Evolutionary conservation across 2,888 invertebrate genomes (phyloP), one percentile per base, ranked within the genome.

Genomic region (Tenthredo amoena): DNA sequence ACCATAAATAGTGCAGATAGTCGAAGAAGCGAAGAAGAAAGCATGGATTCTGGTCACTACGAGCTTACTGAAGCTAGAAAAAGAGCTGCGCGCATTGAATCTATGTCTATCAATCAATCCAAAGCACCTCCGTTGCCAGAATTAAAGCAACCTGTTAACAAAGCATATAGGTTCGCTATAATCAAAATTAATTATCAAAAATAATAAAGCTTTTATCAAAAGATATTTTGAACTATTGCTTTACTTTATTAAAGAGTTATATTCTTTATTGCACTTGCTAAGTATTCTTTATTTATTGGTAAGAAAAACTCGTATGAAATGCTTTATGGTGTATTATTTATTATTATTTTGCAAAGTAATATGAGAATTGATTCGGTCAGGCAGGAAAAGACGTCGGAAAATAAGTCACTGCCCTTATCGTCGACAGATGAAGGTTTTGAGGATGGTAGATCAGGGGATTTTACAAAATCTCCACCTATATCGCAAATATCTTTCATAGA

Each of bases 361-460:
- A 26, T 15, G 26, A 79, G 31, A 34, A 85, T 85, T 77, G 85
- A 40, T 72, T 86, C 79, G 12, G 88, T 87, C 86, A 90, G 90
- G 83, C 91, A 92, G 58, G 93, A 93, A 84, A 91, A 90, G 87
- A 89, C 88, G 21, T 86, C 85, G 3, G 93, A 92, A 88, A 91
- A 87, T 72, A 92, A 92, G 89, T 92, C 92, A 40, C 87, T 93
- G 72, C 93, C 92, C 15, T 90, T 90, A 37, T 94, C 94, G n/a
- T 92, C 95, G 34, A 94, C 94, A 0, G 95, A 95, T 88, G 95
- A 95, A 91, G 95, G 95, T 21, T 95, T 95, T 87, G 95, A 95
- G 89, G 95, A 95, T 86, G 94, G 94, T 21, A 94, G 94, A 88
- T 94, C 94, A 0, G 93, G 91, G 12, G 93, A 93, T 89, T 93